phyloP scores from a whole-genome alignment of 1,140 invertebrate species.

The Leucophenga varia region DNA sequence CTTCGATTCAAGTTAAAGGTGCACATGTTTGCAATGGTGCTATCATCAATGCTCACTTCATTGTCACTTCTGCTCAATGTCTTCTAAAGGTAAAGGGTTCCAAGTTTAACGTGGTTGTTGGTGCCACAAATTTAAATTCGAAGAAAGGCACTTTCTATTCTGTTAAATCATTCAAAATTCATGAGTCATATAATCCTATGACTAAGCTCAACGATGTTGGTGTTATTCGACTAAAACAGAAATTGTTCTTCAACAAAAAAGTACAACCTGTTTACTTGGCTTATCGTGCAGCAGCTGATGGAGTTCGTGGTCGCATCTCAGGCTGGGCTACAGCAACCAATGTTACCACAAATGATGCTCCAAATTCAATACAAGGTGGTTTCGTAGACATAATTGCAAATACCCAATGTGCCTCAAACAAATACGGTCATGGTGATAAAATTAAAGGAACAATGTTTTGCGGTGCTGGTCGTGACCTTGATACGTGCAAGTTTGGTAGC shows the following conservation, averaged over 20 bases:
- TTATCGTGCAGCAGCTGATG: no score
- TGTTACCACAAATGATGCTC: no score
- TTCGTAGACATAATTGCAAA: no score
- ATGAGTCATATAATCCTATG: conserved; percentile 21
- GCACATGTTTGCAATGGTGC: conserved; percentile 61
- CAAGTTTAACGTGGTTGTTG: conserved; percentile 22
- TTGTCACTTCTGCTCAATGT: conserved; percentile 63
- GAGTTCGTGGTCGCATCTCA: no score
- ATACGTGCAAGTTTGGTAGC: conserved; percentile 43
- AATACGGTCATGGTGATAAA: conserved; percentile 2
- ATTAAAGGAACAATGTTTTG: conserved; percentile 41
- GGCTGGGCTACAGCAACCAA: no score
- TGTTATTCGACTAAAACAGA: no score
- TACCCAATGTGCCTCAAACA: neutral
- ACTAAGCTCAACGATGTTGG: no score
- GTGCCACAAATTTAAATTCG: conserved; percentile 11
- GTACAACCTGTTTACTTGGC: no score
- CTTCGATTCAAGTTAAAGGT: conserved; percentile 32
- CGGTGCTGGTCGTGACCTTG: conserved; percentile 31
- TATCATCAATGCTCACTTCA: conserved; percentile 56
- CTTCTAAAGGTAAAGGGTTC: neutral
- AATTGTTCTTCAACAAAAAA: no score
- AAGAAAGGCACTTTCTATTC: conserved; percentile 28
- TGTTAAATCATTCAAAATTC: conserved; percentile 36
- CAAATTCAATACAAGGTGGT: no score